Base-by-base conservation (phyloP, 2,888 invertebrate genomes). In the Cryptus viduatorius region DNA sequence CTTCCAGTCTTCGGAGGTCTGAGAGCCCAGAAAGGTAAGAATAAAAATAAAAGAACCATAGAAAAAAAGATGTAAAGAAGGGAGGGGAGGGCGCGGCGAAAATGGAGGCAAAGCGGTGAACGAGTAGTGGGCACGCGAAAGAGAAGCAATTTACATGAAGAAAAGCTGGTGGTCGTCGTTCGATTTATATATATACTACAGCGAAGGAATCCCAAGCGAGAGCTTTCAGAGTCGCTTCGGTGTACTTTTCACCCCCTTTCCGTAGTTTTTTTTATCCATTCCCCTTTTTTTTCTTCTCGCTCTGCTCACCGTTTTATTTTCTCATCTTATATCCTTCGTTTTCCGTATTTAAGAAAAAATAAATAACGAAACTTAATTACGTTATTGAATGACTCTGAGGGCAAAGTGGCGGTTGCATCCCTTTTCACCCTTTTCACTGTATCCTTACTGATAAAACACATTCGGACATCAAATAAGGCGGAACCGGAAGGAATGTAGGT, bases 381-480 rank as follows among this genome's bases (percentile, higher is more conserved):
- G 88, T 90, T 90, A 91, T 87, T 86, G 88, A 90, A 89, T 88
- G 89, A 88, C 88, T 89, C 81, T 73, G 86, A 82, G 87, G 86
- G 87, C 31, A 50, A 88, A 89, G 87, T 87, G 71, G 61, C 46
- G 31, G 50, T n/a, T 16, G 64, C 64, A n/a, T 10, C 50, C n/a
- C 16, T 8, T 46, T 64, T 50, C 16, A 8, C 29, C n/a, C 7
- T 3, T 37, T 14, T 10, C 48, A 37, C 64, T 19, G 10, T 37
- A 14, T 44, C 19, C 48, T n/a, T n/a, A n/a, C 24, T n/a, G 61
- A 44, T 48, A 19, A 81, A 81, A 69, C 81, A 77, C 76, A 29
- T 76, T 71, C 46, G 68, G 48, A 59, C 64, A 75, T 72, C 67
- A 59, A 48, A 44, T 42, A 46, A 48, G 65, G 67, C 72, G 64